Evolutionary conservation across 2,797 vertebrate species (phyloP).

Genomic region (Malacoctenus gilli): DNA sequence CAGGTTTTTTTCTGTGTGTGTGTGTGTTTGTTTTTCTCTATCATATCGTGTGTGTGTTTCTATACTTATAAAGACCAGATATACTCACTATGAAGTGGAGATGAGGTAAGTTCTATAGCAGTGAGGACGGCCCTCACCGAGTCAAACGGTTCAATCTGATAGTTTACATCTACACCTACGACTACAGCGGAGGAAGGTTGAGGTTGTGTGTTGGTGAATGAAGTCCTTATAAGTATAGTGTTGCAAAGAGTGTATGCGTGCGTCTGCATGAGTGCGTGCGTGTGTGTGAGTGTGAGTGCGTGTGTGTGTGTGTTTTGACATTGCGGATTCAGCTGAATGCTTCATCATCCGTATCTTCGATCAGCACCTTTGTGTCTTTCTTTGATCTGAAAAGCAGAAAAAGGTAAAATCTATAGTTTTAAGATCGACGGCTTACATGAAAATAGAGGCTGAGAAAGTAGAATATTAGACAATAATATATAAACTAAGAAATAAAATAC

Average conservation of each 20-base stretch:
- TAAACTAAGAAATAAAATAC: no score
- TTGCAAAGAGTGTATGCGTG: conserved; percentile 2
- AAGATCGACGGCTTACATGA: no score
- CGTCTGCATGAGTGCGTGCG: conserved; percentile 22
- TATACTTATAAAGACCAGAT: conserved; percentile 63
- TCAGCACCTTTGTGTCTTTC: conserved; percentile 96
- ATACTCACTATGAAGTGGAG: conserved; percentile 21
- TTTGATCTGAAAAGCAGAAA: conserved; percentile 83
- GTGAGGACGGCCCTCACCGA: conserved; percentile 30
- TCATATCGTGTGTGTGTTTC: conserved; percentile 40
- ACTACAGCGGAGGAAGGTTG: conserved; percentile 16
- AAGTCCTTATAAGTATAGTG: conserved; percentile 64
- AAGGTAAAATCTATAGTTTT: neutral
- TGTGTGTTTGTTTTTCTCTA: conserved; percentile 31
- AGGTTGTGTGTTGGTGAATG: conserved; percentile 31
- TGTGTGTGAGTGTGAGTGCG: conserved; percentile 50
- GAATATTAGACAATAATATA: no score
- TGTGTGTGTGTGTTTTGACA: conserved; percentile 21
- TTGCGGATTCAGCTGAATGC: conserved; percentile 88
- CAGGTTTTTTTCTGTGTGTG: conserved; percentile 40
- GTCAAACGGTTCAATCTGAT: conserved; percentile 44
- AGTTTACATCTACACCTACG: conserved; percentile 6
- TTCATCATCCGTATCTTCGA: conserved; percentile 97
- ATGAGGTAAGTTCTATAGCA: conserved; percentile 55
- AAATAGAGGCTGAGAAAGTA: no score